Base-by-base conservation (phyloP, 2,888 invertebrate genomes). In the Dilophus febrilis region DNA sequence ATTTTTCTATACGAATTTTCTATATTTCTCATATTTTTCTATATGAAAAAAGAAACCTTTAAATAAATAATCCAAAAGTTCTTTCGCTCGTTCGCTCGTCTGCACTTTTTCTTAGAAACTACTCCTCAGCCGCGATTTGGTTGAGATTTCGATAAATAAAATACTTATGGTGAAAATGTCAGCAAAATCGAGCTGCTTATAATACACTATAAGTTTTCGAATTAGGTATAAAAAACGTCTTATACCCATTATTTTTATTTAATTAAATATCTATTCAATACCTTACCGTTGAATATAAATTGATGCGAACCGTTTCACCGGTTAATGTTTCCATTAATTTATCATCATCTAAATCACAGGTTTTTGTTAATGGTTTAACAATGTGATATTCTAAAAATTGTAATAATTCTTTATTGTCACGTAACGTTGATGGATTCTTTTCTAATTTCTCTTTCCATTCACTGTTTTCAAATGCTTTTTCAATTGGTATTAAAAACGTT, bases 301-400 rank as follows among this genome's bases (percentile, higher is more conserved):
- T 75, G 31, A 77, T 56, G 43, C 72, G 64, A 10, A 78, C 56
- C 29, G 66, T 61, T 31, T 65, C 54, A 18, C 64, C 66, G 10
- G 59, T 57, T 6, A 64, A 56, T 0, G 74, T 70, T 12, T 65
- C 57, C 40, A 75, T 49, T 13, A 65, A 53, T 33, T 63, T 61
- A 49, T 74, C 70, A 44, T 71, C 68, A 32, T 59, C 56, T 50
- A 76, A 59, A 43, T 70, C 68, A 39, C 69, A 70, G 3, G 70
- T 67, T 47, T 67, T 64, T 35, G 66, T 56, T 52, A 69, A 64
- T n/a, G 71, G 71, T 36, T 63, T 57, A 6, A 68, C 61, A 14
- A 74, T 66, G 49, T 80, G 79, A 50, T 74, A 75, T 43, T 67
- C 59, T n/a, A 79, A 59, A 44, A 76, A 60, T n/a, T 71, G 66